A percentile compares a stretch with the other conserved stretches of the same genome.
phyloP scores from a whole-genome alignment of 2,113 vertebrate genomes.

The Xenopus tropicalis region DNA sequence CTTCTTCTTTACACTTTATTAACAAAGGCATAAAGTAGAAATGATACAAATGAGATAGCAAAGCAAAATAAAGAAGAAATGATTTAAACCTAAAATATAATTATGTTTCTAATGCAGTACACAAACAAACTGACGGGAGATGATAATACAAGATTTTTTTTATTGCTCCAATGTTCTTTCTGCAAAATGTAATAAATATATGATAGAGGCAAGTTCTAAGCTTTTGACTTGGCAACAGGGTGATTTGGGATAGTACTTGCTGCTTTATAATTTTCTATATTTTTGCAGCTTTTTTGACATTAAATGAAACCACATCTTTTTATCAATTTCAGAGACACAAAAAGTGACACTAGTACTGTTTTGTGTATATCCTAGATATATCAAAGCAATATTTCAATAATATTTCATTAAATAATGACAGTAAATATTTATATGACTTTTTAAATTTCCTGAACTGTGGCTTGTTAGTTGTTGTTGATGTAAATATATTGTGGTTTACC shows the following conservation, averaged over 20 bases:
- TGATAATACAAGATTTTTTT: not conserved
- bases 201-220: not conserved
- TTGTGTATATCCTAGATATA: not conserved
- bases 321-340: too few relatives aligned
- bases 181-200: constrained; percentile 3
- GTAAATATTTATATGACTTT: too few relatives aligned
- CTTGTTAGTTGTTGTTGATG: too few relatives aligned
- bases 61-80: not conserved
- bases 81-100: constrained; percentile 7
- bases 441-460: too few relatives aligned
- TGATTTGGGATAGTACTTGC: too few relatives aligned
- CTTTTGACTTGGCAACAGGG: not conserved
- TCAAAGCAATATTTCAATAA: too few relatives aligned
- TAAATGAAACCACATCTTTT: too few relatives aligned
- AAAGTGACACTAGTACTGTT: not conserved
- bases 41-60: constrained; percentile 7
- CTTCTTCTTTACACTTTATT: constrained; percentile 1
- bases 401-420: too few relatives aligned
- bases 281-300: too few relatives aligned
- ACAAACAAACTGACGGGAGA: not conserved
- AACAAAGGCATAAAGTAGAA: constrained; percentile 3
- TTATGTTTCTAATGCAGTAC: constrained; percentile 5
- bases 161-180: constrained; percentile 1
- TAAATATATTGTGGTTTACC: too few relatives aligned
- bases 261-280: too few relatives aligned